phyloP scores from a whole-genome alignment of 2,797 vertebrate species.

The Lithobates sylvaticus region DNA sequence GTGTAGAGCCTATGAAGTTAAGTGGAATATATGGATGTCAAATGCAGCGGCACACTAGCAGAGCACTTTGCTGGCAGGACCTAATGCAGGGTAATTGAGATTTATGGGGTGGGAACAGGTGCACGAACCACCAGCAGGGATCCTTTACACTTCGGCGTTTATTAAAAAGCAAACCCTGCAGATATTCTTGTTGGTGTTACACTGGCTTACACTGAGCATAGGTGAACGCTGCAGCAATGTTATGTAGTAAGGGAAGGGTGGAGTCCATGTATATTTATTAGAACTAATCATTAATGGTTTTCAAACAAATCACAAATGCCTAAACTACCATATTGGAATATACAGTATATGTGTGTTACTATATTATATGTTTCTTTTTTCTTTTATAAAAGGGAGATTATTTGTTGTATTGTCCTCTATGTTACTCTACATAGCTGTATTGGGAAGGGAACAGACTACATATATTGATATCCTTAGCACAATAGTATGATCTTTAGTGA shows the following conservation, averaged over 20 bases:
- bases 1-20: slow-evolving; percentile 26
- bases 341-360: too few relatives aligned
- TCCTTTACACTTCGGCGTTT: slow-evolving; percentile 14
- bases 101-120: slow-evolving; percentile 37
- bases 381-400: too few relatives aligned
- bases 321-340: too few relatives aligned
- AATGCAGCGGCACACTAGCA: slow-evolving; percentile 12
- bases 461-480: too few relatives aligned
- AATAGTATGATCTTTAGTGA: too few relatives aligned
- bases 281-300: neutral
- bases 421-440: too few relatives aligned
- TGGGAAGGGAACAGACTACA: too few relatives aligned
- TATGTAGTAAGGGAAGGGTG: neutral
- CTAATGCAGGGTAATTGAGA: slow-evolving; percentile 44
- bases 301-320: too few relatives aligned
- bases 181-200: slow-evolving; percentile 4
- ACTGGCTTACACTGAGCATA: neutral
- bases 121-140: slow-evolving; percentile 12
- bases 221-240: slow-evolving; percentile 11
- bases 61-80: slow-evolving; percentile 23
- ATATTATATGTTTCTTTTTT: too few relatives aligned
- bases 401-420: too few relatives aligned
- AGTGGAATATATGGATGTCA: slow-evolving; percentile 35
- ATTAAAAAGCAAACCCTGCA: slow-evolving; percentile 18
- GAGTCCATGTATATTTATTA: neutral